Evolutionary conservation across 2,113 vertebrate genomes (phyloP), one percentile per base, ranked within the genome.

Genomic region (Sinocyclocheilus grahami): DNA sequence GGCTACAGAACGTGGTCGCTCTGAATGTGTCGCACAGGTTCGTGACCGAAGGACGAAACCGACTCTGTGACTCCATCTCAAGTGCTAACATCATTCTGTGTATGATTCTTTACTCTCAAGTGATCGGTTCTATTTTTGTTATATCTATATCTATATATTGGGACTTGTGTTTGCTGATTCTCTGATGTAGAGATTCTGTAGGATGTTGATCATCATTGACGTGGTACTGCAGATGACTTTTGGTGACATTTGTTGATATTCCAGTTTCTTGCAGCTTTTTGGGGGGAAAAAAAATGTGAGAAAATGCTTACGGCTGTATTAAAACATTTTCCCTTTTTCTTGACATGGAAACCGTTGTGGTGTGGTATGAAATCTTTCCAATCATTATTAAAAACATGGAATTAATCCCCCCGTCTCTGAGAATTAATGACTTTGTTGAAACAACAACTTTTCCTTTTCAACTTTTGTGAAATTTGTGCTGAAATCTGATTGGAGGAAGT

Each of bases 201-300:
- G 95, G 97, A 97, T 97, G 96, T 97, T 95, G 92, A 96, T 95
- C n/a, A 95, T 93, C 96, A 95, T 96, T 95, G 92, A 94, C 95
- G 96, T 97, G 94, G 95, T 87, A 95, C 88, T 94, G 92, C 93
- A 95, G 94, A 95, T 96, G 94, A 95, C 95, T 95, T 94, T 95
- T 95, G 83, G 90, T 90, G 94, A 94, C 94, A 94, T 96, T 96
- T 96, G 95, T 62, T 84, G 65, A 94, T 95, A 95, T 95, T 83
- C 42, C 46, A 94, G 95, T 95, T 96, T 95, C 92, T 93, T 92
- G 96, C 94, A 89, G 93, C 95, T 96, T 96, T 97, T 94, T 97
- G 85, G 27, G 85, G 39, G 77, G 96, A 58, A 72, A 48, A 60
- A 71, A 94, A 91, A 93, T 96, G 96, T 97, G 95, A 90, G 89